These are phyloP conservation scores for Anastrepha ludens DNA, from an alignment of 1,140 invertebrate species.

Conservation along the genomic window DNA sequence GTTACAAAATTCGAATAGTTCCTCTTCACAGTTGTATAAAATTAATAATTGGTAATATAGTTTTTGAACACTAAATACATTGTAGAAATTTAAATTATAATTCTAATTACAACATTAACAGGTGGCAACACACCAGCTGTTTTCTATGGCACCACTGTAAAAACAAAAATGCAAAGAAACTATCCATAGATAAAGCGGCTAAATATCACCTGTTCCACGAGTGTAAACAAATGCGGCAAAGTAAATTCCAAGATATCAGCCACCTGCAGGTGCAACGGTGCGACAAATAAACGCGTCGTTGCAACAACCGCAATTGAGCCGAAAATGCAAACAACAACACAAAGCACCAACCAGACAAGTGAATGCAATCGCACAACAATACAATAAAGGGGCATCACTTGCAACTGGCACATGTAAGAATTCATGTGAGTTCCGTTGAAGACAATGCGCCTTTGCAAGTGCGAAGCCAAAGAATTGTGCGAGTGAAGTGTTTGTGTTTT, in stretches of 20 bases:
- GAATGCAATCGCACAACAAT: slow-evolving; percentile 14
- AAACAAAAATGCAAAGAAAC: too few species aligned
- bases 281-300: slow-evolving; percentile 15
- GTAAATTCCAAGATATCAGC: slow-evolving; percentile 4
- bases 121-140: not conserved
- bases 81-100: too few species aligned
- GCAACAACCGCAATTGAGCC: slow-evolving; percentile 29
- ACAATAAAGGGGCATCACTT: slow-evolving; percentile 31
- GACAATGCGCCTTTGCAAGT: slow-evolving; percentile 38
- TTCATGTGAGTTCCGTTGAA: not conserved
- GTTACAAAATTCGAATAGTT: too few species aligned
- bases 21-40: too few species aligned
- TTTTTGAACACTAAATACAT: too few species aligned
- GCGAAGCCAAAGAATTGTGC: slow-evolving; percentile 45
- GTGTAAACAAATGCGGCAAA: slow-evolving; percentile 10
- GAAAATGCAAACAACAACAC: not conserved
- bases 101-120: slow-evolving; percentile 13
- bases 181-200: not conserved
- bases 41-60: too few species aligned
- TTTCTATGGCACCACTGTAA: too few species aligned
- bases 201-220: slow-evolving; percentile 9
- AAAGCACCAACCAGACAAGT: not conserved
- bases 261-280: slow-evolving; percentile 26
- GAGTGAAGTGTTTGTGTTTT: slow-evolving; percentile 32
- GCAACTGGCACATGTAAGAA: slow-evolving; percentile 24